phyloP scores from a whole-genome alignment of 2,888 invertebrate species.

The Lepetodrilus schrolli region DNA sequence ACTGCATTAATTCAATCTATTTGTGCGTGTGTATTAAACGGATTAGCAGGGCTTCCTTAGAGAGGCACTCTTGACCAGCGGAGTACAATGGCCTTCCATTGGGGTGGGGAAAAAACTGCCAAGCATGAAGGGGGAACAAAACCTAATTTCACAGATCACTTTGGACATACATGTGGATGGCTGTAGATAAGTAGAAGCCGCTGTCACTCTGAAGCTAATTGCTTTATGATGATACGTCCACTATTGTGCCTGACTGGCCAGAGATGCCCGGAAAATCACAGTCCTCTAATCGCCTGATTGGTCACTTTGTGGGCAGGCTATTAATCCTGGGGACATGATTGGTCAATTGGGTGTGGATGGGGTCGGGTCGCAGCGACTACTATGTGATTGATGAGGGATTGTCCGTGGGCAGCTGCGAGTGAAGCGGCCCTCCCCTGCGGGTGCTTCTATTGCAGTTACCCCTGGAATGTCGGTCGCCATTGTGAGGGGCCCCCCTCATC shows the following conservation, averaged over 20 bases:
- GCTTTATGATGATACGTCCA: neutral
- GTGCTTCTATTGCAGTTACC: neutral
- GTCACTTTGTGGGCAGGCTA: slow-evolving; percentile 14
- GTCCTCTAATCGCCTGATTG: slow-evolving; percentile 13
- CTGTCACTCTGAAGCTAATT: neutral
- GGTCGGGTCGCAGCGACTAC: neutral
- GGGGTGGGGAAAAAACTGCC: no score
- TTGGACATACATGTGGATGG: no score
- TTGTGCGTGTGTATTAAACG: no score
- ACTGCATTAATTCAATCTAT: no score
- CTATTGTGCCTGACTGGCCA: neutral
- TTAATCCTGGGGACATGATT: neutral
- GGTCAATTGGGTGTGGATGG: neutral
- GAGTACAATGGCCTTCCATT: no score
- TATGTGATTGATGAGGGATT: slow-evolving; percentile 17
- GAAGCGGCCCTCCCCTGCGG: neutral
- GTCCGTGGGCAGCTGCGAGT: neutral
- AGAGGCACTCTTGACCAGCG: no score
- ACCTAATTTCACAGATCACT: no score
- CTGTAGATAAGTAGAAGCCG: neutral
- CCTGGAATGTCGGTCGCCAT: neutral
- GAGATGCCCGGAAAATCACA: neutral
- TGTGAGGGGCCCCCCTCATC: neutral
- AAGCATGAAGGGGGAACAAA: no score
- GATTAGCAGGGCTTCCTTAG: no score